Conservation (phyloP, 2,888 invertebrate genomes). For the Spodoptera littoralis region DNA sequence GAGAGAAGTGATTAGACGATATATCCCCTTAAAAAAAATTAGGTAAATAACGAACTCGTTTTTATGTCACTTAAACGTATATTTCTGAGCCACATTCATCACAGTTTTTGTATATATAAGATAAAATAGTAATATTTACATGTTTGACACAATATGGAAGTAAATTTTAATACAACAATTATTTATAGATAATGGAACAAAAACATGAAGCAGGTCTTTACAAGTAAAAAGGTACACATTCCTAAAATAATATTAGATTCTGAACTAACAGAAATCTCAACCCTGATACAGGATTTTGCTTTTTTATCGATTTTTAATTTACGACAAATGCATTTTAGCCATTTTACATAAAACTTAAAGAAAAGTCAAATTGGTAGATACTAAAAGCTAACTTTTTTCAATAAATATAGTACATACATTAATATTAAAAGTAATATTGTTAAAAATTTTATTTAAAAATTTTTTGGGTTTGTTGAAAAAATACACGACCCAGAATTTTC, state of each 20-base stretch:
- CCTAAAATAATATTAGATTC: too few relatives aligned
- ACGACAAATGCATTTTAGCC: not conserved
- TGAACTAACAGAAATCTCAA: conserved; percentile 21
- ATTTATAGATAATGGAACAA: not conserved
- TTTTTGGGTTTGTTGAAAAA: too few relatives aligned
- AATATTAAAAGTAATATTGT: too few relatives aligned
- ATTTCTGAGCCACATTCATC: conserved; percentile 83
- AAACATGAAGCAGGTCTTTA: conserved; percentile 3
- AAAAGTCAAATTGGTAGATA: not conserved
- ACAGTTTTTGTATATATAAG: conserved; percentile 76
- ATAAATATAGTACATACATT: too few relatives aligned
- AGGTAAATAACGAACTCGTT: too few relatives aligned
- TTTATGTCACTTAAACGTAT: conserved; percentile 46
- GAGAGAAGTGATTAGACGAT: too few relatives aligned
- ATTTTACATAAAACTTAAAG: conserved; percentile 6
- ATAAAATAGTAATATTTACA: conserved; percentile 56
- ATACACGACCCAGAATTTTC: too few relatives aligned
- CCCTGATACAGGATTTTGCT: conserved; percentile 52
- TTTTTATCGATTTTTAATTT: conserved; percentile 6
- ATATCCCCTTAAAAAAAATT: too few relatives aligned
- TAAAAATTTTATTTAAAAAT: too few relatives aligned
- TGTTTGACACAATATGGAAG: conserved; percentile 56
- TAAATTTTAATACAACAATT: not conserved
- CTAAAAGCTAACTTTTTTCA: too few relatives aligned
- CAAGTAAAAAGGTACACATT: not conserved